Percentiles rank a stretch among this genome's conserved stretches.
These are phyloP conservation scores for Stegana nigrithorax DNA, from an alignment of 2,888 invertebrate genomes.

Conservation along the genomic window DNA sequence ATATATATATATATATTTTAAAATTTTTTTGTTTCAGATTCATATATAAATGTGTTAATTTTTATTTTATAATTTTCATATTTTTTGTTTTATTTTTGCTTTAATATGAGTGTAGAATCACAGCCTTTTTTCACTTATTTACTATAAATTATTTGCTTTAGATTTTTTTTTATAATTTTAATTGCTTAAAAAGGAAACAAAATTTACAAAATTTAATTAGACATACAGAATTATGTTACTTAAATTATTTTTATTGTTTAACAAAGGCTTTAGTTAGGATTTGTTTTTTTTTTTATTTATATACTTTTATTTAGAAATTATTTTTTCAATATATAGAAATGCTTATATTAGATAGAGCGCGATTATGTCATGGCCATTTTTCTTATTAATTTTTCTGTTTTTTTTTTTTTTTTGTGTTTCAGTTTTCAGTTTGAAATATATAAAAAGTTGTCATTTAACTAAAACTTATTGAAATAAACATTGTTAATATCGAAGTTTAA, in stretches of 20 bases:
- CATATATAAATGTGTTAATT: too few species aligned
- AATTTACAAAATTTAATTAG: not conserved
- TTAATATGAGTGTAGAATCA: constrained; percentile 61
- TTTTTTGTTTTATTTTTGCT: constrained; percentile 14
- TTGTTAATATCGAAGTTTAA: too few species aligned
- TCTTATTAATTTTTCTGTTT: too few species aligned
- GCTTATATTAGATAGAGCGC: too few species aligned
- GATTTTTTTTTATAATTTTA: constrained; percentile 16
- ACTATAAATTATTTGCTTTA: constrained; percentile 12
- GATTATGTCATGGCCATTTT: too few species aligned
- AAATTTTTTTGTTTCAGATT: too few species aligned
- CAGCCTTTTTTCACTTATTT: constrained; percentile 56
- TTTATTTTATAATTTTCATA: too few species aligned
- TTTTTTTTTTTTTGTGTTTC: not conserved
- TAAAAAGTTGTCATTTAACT: not conserved
- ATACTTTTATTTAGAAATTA: not conserved
- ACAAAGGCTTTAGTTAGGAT: not conserved
- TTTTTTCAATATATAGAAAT: not conserved
- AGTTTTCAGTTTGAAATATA: too few species aligned
- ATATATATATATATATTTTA: too few species aligned
- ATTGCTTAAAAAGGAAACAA: not conserved
- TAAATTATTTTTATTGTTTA: not conserved
- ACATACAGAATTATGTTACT: not conserved
- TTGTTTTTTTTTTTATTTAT: not conserved
- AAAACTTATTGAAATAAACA: too few species aligned